These are phyloP conservation scores for Sebastiscus albofasciatus DNA, from an alignment of 2,797 vertebrate genomes.

Conservation along the genomic window DNA sequence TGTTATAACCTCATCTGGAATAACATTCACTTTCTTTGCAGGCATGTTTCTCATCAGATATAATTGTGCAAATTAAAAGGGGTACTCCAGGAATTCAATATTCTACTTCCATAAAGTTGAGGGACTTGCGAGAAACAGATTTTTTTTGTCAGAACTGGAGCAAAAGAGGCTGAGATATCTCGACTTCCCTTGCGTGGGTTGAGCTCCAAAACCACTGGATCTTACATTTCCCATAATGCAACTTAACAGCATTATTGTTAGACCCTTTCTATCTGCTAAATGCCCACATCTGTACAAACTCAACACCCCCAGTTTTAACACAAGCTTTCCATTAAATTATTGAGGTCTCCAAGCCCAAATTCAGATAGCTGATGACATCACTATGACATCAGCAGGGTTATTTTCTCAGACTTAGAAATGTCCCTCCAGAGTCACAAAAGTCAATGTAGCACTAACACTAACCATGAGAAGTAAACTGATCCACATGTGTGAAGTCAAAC, in stretches of 20 bases:
- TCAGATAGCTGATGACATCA: not conserved
- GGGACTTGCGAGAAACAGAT: not conserved
- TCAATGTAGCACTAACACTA: not conserved
- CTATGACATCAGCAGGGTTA: not conserved
- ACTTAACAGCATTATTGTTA: not conserved
- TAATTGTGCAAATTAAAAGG: slow-evolving; percentile 7
- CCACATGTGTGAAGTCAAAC: not conserved
- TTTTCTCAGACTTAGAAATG: not conserved
- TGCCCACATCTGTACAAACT: not conserved
- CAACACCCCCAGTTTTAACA: not conserved
- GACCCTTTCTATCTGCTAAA: not conserved
- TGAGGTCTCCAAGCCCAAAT: not conserved
- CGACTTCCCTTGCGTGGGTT: not conserved
- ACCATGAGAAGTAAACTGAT: not conserved
- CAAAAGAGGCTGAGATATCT: not conserved
- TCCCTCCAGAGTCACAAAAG: not conserved
- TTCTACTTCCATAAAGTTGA: not conserved
- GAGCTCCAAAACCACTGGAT: not conserved
- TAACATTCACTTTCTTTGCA: not conserved
- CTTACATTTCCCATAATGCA: not conserved
- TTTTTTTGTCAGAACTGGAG: not conserved
- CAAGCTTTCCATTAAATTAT: not conserved
- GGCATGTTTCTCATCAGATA: not conserved
- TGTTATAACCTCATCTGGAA: not conserved
- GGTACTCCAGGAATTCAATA: not conserved